phyloP scores from a whole-genome alignment of 92 coral and sea anemone species.

The Bergia puertoricense region DNA sequence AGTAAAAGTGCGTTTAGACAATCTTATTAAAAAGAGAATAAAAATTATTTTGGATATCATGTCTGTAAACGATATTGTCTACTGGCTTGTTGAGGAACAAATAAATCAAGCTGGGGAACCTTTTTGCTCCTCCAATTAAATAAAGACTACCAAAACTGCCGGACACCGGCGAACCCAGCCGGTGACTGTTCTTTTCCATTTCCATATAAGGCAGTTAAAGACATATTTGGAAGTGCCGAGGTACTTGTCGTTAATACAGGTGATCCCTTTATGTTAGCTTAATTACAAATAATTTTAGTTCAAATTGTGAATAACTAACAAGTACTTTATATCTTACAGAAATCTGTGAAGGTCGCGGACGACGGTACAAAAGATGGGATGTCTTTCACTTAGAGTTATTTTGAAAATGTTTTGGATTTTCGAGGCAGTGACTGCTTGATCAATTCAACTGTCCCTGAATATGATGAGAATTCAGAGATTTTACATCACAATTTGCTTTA shows the following conservation, averaged over 20 bases:
- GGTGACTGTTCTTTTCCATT: too few species aligned
- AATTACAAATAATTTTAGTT: background rate
- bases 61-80: too few species aligned
- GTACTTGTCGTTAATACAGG: background rate
- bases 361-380: background rate
- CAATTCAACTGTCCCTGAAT: background rate
- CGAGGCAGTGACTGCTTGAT: background rate
- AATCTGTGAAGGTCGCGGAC: background rate
- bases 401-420: background rate
- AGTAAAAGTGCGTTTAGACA: too few species aligned
- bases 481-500: constrained; percentile 6
- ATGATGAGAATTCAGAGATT: constrained; percentile 23
- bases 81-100: too few species aligned
- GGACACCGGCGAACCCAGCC: too few species aligned
- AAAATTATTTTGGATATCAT: too few species aligned
- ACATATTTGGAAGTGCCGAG: too few species aligned
- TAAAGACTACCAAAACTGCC: too few species aligned
- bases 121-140: too few species aligned
- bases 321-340: background rate
- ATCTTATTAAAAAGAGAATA: too few species aligned
- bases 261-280: background rate
- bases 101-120: too few species aligned
- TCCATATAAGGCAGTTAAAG: too few species aligned
- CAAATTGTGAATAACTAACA: background rate
- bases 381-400: background rate